These are phyloP conservation scores for Rhopalosiphum nymphaeae DNA, from an alignment of 2,888 invertebrate genomes.

Conservation along the genomic window DNA sequence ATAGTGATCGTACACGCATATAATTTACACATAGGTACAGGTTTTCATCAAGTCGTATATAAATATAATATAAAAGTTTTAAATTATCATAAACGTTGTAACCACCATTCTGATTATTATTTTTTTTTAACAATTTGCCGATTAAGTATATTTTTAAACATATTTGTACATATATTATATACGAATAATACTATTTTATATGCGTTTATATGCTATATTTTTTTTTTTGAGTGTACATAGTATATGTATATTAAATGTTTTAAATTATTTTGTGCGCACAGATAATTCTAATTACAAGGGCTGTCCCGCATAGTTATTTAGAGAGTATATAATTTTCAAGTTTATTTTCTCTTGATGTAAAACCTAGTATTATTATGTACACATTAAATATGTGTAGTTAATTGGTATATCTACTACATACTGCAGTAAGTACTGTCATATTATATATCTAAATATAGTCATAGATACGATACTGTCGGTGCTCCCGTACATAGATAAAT, in stretches of 20 bases:
- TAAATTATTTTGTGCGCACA: not conserved
- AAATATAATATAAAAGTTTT: not conserved
- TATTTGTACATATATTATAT: not conserved
- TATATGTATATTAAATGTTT: not conserved
- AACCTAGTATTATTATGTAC: not conserved
- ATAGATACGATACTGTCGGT: not conserved
- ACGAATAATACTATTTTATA: not conserved
- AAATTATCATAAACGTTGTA: not conserved
- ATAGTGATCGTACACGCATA: not conserved
- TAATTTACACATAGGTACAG: not conserved
- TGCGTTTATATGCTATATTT: not conserved
- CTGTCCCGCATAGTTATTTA: not conserved
- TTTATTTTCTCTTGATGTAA: not conserved
- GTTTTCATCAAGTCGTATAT: not conserved
- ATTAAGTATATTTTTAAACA: not conserved
- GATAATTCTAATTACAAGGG: not conserved
- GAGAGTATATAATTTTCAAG: constrained; percentile 12
- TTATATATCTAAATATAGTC: not conserved
- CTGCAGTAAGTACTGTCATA: not conserved
- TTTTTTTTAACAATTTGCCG: not conserved
- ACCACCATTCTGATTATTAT: not conserved
- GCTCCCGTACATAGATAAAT: not conserved
- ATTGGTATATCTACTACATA: not conserved
- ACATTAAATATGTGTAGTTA: not conserved
- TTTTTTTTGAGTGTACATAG: not conserved